phyloP scores from a whole-genome alignment of 2,888 invertebrate species.

The Acleris laterana region DNA sequence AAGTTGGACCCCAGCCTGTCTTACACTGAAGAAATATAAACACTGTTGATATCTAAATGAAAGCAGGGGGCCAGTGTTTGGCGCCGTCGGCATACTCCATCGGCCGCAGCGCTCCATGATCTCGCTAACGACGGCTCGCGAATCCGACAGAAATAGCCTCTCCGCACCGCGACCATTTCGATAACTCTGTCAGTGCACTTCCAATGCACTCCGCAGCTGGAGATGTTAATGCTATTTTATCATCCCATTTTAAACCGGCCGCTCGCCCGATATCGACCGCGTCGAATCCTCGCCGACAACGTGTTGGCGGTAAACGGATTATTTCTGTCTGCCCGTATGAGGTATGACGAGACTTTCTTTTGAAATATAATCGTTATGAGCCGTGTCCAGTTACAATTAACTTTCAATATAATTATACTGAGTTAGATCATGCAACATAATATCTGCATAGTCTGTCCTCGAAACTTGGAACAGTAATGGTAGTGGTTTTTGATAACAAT shows the following conservation, averaged over 20 bases:
- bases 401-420: slow-evolving; percentile 62
- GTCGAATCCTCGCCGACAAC: slow-evolving; percentile 50
- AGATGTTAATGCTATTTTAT: slow-evolving; percentile 67
- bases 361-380: slow-evolving; percentile 67
- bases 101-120: slow-evolving; percentile 57
- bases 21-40: slow-evolving; percentile 23
- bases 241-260: slow-evolving; percentile 49
- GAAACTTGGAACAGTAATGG: too few relatives aligned
- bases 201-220: slow-evolving; percentile 77
- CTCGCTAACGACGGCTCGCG: slow-evolving; percentile 68
- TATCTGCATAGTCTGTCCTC: neutral
- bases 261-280: slow-evolving; percentile 52
- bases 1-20: too few relatives aligned
- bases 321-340: slow-evolving; percentile 54
- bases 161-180: slow-evolving; percentile 62
- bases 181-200: slow-evolving; percentile 76
- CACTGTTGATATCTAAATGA: slow-evolving; percentile 22
- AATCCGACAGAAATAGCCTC: slow-evolving; percentile 78
- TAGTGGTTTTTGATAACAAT: too few relatives aligned
- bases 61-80: slow-evolving; percentile 45
- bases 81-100: slow-evolving; percentile 42
- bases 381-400: slow-evolving; percentile 65
- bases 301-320: slow-evolving; percentile 52
- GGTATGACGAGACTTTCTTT: slow-evolving; percentile 67
- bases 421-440: slow-evolving; percentile 45